phyloP scores from a whole-genome alignment of 35 echinoderm and acorn worm genomes.

The Amphiura filiformis region DNA sequence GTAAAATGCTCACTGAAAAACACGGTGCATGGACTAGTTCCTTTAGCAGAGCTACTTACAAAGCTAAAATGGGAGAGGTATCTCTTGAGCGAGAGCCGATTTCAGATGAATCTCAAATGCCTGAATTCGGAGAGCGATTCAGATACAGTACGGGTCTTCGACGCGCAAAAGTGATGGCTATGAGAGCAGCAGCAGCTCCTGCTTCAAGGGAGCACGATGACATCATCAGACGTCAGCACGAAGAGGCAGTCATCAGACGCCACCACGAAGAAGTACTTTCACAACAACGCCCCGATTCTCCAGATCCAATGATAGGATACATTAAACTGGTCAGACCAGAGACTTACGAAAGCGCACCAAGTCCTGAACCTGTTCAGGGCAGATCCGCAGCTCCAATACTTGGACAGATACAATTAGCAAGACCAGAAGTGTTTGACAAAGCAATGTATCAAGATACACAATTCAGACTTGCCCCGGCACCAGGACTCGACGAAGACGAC shows the following conservation, averaged over 20 bases:
- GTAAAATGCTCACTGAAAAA: not conserved
- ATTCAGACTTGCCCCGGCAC: not conserved
- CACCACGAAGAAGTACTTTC: too few relatives aligned
- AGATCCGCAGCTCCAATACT: not conserved
- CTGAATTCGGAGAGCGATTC: conserved; percentile 7
- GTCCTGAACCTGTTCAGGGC: not conserved
- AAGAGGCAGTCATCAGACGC: not conserved
- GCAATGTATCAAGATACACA: not conserved
- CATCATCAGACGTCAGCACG: not conserved
- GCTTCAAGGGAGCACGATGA: not conserved
- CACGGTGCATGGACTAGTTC: not conserved
- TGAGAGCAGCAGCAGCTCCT: conserved; percentile 26
- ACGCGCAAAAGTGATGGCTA: conserved; percentile 14
- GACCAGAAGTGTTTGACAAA: not conserved
- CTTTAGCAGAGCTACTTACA: not conserved
- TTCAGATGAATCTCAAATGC: not conserved
- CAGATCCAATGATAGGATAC: conserved; percentile 20
- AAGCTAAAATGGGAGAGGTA: conserved; percentile 22
- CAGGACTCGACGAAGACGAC: not conserved
- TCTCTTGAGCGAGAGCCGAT: not conserved
- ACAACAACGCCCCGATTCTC: not conserved
- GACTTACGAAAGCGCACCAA: not conserved
- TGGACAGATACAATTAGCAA: not conserved
- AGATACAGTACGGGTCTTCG: conserved; percentile 26
- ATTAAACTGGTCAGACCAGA: conserved; percentile 29